Evolutionary conservation across 2,888 invertebrate species (phyloP).

Genomic region (Elegia similella): DNA sequence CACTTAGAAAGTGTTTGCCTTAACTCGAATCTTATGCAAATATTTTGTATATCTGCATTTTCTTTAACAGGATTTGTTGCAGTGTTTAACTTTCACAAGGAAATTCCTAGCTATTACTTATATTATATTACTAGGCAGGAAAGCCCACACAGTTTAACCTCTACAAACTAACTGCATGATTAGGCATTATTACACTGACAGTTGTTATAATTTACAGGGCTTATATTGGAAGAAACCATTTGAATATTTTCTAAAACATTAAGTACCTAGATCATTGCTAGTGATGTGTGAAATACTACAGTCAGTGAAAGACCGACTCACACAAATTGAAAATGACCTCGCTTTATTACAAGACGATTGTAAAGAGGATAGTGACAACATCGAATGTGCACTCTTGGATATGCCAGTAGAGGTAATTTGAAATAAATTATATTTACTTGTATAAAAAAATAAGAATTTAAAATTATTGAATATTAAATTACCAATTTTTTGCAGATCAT

Average conservation of each 20-base stretch:
- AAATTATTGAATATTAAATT: neutral
- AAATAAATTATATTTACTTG: neutral
- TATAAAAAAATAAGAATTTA: neutral
- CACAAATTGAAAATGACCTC: slow-evolving; percentile 47
- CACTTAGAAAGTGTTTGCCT: slow-evolving; percentile 21
- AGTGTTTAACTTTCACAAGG: neutral
- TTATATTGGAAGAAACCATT: neutral
- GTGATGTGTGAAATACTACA: slow-evolving; percentile 61
- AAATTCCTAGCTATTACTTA: neutral
- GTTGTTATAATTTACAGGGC: neutral
- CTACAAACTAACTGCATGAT: neutral
- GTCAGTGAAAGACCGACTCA: slow-evolving; percentile 47
- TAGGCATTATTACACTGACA: neutral
- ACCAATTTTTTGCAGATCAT: slow-evolving; percentile 71
- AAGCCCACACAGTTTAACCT: neutral
- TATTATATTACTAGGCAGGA: neutral
- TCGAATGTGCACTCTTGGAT: slow-evolving; percentile 46
- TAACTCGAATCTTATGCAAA: neutral
- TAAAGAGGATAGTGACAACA: slow-evolving; percentile 38
- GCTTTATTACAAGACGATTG: slow-evolving; percentile 26
- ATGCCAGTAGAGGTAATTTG: slow-evolving; percentile 68
- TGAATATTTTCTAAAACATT: neutral
- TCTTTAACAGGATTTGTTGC: neutral
- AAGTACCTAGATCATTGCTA: neutral
- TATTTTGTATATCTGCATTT: neutral